phyloP scores from a whole-genome alignment of 2,888 invertebrate species.

The Branchellion lobata region DNA sequence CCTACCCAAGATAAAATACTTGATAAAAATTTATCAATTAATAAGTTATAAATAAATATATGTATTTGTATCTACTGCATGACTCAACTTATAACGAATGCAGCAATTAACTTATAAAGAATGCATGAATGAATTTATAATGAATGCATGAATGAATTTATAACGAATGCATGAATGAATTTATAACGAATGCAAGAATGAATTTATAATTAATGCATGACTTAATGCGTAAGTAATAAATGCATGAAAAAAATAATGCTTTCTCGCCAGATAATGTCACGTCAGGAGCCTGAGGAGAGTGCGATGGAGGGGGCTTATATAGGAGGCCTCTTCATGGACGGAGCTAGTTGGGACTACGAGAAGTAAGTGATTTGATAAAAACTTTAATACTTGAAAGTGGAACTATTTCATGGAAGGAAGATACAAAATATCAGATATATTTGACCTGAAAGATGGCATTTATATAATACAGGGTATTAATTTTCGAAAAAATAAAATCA shows the following conservation, averaged over 20 bases:
- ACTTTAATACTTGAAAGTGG: background rate
- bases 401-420: background rate
- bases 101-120: too few relatives aligned
- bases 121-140: too few relatives aligned
- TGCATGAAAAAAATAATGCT: too few relatives aligned
- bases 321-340: constrained; percentile 73
- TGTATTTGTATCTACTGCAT: too few relatives aligned
- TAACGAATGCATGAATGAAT: too few relatives aligned
- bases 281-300: constrained; percentile 60
- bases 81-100: too few relatives aligned
- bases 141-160: too few relatives aligned
- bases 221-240: too few relatives aligned
- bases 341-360: constrained; percentile 78
- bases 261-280: constrained; percentile 56
- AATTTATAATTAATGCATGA: too few relatives aligned
- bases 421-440: background rate
- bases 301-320: constrained; percentile 63
- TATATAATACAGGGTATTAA: background rate
- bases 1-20: background rate
- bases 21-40: background rate
- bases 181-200: too few relatives aligned
- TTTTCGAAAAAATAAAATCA: background rate
- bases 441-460: background rate
- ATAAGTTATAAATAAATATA: background rate
- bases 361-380: constrained; percentile 61